A percentile compares a stretch with the other conserved stretches of the same genome.
phyloP scores from a whole-genome alignment of 1,140 invertebrate species.

The Anastrepha ludens region DNA sequence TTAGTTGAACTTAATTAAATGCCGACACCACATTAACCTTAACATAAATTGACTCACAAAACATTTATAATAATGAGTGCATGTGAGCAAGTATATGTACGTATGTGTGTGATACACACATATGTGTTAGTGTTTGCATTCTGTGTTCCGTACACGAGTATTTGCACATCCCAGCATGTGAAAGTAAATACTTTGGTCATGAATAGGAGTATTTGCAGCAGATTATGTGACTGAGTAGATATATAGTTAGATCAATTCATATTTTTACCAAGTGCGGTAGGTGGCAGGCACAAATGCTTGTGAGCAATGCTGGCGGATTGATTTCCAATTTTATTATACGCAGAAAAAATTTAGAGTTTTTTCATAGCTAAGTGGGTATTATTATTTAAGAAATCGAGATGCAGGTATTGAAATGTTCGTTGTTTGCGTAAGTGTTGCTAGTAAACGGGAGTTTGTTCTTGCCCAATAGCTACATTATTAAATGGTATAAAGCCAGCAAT shows the following conservation, averaged over 20 bases:
- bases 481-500: too few species aligned
- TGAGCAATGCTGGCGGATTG: background rate
- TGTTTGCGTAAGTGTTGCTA: too few species aligned
- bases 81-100: background rate
- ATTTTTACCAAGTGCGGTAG: background rate
- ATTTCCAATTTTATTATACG: too few species aligned
- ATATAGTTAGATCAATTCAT: background rate
- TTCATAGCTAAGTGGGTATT: too few species aligned
- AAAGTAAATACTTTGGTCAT: background rate
- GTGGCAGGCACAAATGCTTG: background rate
- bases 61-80: too few species aligned
- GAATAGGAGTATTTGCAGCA: background rate
- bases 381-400: too few species aligned
- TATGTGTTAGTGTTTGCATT: background rate
- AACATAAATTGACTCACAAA: background rate
- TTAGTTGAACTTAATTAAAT: constrained; percentile 35
- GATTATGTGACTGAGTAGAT: background rate
- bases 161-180: too few species aligned
- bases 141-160: too few species aligned
- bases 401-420: too few species aligned
- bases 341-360: too few species aligned
- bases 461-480: too few species aligned
- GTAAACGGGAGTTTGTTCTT: too few species aligned
- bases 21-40: constrained; percentile 16
- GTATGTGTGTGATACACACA: background rate